Evolutionary conservation across 2,888 invertebrate genomes (phyloP), one percentile per base, ranked within the genome.

Genomic region (Chalcis sispes): DNA sequence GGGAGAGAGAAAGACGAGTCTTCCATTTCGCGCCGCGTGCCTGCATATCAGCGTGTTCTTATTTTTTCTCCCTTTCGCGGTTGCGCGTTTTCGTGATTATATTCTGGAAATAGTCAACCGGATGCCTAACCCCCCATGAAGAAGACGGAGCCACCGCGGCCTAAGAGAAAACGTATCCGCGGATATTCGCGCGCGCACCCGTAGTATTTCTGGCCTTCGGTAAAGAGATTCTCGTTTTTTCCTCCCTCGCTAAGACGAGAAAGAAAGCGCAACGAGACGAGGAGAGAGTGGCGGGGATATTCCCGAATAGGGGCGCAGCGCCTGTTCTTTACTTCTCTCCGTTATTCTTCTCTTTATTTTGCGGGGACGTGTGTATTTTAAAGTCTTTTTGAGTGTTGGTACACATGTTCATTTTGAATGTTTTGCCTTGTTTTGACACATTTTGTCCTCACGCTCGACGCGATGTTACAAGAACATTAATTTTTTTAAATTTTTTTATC

Each of bases 21-120:
- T 40, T 62, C 36, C 20, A 18, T 46, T 74, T 25, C 56, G 18
- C 74, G 67, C 79, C 76, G 77, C 76, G 67, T 67, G 59, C 66
- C 52, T 18, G 29, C 67, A n/a, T n/a, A 4, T 46, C 4, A 48
- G 5, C n/a, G 4, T 29, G 29, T 32, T 54, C 54, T 54, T 36
- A 1, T 27, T 52, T n/a, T 66, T 54, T 40, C 13, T 50, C 27
- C 50, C 67, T 72, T 18, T 27, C 46, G 48, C 36, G 36, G n/a
- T n/a, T n/a, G n/a, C 32, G 62, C 62, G 20, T 58, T 81, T 83
- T 82, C 82, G 83, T 81, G 85, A 86, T 86, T 86, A 85, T 86
- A 84, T 80, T 85, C 87, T 85, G 85, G 84, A 86, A 87, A 87
- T 87, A 86, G 87, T 85, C 86, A 86, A 87, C 87, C 87, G 87